Percentiles rank a stretch among this genome's conserved stretches.
Evolutionary conservation across 1,140 invertebrate species (phyloP).

Genomic region (Drosophila sturtevanti): DNA sequence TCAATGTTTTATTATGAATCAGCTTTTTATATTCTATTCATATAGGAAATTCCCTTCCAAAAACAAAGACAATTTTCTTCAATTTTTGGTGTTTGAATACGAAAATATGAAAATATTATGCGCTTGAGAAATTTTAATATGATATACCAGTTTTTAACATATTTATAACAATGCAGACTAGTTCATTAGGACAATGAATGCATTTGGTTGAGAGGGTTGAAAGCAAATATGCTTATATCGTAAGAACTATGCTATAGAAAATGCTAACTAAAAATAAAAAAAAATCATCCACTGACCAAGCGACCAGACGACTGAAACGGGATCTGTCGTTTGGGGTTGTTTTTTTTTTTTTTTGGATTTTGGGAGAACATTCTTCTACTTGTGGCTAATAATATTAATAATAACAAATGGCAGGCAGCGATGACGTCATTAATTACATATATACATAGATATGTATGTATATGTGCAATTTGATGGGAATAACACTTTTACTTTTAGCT

Average conservation of each 20-base stretch:
- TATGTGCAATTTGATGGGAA: background rate
- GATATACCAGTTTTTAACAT: background rate
- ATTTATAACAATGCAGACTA: slow-evolving; percentile 21
- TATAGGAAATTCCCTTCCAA: too few species aligned
- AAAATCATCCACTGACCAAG: slow-evolving; percentile 14
- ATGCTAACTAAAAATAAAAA: slow-evolving; percentile 23
- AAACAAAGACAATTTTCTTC: too few species aligned
- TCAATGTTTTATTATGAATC: too few species aligned
- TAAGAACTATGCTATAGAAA: slow-evolving; percentile 38
- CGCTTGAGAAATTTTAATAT: background rate
- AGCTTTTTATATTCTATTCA: too few species aligned
- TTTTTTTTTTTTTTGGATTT: background rate
- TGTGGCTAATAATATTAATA: slow-evolving; percentile 5
- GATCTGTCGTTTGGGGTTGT: background rate
- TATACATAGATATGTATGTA: background rate
- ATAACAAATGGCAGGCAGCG: background rate
- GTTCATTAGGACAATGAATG: slow-evolving; percentile 50
- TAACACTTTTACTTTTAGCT: slow-evolving; percentile 2
- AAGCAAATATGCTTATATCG: slow-evolving; percentile 38
- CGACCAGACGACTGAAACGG: background rate
- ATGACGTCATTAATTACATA: background rate
- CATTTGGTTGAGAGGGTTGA: slow-evolving; percentile 43
- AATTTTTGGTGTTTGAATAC: slow-evolving; percentile 2
- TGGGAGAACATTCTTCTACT: slow-evolving; percentile 8
- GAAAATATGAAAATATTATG: too few species aligned